These are phyloP conservation scores for Microctonus hyperodae DNA, from an alignment of 2,888 invertebrate species.

Conservation along the genomic window DNA sequence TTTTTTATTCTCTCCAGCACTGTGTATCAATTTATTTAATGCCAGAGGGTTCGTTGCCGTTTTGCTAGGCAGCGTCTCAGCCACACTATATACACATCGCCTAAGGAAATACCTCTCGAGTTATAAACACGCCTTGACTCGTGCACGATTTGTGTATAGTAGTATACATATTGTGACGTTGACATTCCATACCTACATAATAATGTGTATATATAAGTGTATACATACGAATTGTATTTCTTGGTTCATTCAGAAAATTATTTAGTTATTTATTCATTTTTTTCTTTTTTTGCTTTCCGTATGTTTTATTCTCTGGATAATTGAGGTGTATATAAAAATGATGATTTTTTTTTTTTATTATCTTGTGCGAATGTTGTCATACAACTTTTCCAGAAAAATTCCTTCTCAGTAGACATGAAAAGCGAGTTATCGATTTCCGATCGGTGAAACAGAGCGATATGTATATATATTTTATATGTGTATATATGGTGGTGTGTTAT, in stretches of 20 bases:
- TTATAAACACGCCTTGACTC: conserved; percentile 21
- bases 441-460: conserved; percentile 41
- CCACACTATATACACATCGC: conserved; percentile 25
- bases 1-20: not conserved
- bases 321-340: not conserved
- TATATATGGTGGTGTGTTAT: conserved; percentile 13
- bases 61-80: conserved; percentile 10
- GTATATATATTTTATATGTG: conserved; percentile 31
- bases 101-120: conserved; percentile 33
- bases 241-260: not conserved
- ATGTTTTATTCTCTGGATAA: not conserved
- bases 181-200: conserved; percentile 28
- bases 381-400: conserved; percentile 23
- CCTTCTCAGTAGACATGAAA: conserved; percentile 28
- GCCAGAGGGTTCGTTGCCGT: conserved; percentile 29
- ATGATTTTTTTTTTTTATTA: conserved; percentile 33
- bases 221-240: not conserved
- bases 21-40: conserved; percentile 35
- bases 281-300: not conserved
- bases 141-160: not conserved
- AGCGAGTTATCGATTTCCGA: conserved; percentile 46
- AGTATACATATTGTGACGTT: conserved; percentile 16
- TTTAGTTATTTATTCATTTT: too few species aligned
- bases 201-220: too few species aligned
- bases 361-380: conserved; percentile 36